Conservation (phyloP, 1,140 invertebrate species). For the Danaus melanippus region DNA sequence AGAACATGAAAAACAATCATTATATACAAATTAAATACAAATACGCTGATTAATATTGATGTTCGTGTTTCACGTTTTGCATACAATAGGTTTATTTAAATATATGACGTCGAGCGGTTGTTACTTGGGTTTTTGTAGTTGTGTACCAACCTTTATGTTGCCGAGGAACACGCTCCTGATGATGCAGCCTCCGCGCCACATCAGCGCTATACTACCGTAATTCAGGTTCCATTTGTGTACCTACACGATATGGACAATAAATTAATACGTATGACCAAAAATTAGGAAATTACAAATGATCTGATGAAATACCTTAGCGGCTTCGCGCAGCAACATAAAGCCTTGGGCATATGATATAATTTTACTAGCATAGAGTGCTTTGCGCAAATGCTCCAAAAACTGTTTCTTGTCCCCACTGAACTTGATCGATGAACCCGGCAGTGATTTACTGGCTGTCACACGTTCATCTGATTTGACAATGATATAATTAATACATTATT, state of each 20-base stretch:
- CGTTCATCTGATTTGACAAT: conserved; percentile 76
- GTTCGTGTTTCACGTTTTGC: too few relatives aligned
- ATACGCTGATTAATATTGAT: too few relatives aligned
- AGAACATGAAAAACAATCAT: neutral
- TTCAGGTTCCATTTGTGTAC: conserved; percentile 94
- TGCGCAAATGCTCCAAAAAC: conserved; percentile 82
- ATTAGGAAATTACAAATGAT: neutral
- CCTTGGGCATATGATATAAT: conserved; percentile 99
- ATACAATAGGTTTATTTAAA: too few relatives aligned
- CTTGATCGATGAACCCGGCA: conserved; percentile 78
- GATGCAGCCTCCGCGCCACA: conserved; percentile 99
- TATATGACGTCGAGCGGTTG: too few relatives aligned
- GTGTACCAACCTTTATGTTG: conserved; percentile 82
- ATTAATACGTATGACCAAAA: neutral
- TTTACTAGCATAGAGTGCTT: conserved; percentile 97
- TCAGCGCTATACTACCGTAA: conserved; percentile 97
- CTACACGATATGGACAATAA: conserved; percentile 21
- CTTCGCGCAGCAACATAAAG: conserved; percentile 97
- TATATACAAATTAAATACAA: too few relatives aligned
- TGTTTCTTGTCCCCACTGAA: conserved; percentile 81
- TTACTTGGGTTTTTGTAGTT: neutral
- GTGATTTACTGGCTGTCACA: conserved; percentile 82
- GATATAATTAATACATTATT: too few relatives aligned
- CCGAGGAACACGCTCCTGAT: conserved; percentile 97
- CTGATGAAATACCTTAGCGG: conserved; percentile 77